Conservation (phyloP, 2,888 invertebrate species). For the Plebejus argus region DNA sequence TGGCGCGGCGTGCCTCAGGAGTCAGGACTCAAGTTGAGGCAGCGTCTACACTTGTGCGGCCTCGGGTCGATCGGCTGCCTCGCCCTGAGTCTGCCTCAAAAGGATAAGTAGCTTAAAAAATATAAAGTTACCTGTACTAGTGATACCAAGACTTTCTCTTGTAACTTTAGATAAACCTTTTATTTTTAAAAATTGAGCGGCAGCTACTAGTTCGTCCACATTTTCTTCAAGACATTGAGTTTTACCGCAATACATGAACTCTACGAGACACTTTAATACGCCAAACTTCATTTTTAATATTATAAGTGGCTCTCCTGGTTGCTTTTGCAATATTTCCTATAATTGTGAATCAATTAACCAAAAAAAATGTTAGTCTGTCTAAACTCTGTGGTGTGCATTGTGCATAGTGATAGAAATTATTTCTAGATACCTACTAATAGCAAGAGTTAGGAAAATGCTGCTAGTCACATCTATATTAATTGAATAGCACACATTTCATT, state of each 20-base stretch:
- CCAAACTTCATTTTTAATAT: slow-evolving; percentile 86
- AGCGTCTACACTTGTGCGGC: too few relatives aligned
- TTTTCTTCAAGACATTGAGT: slow-evolving; percentile 85
- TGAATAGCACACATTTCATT: too few relatives aligned
- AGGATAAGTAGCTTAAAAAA: too few relatives aligned
- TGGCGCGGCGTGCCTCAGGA: too few relatives aligned
- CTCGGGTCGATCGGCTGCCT: too few relatives aligned
- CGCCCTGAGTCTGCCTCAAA: too few relatives aligned
- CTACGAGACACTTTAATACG: slow-evolving; percentile 85
- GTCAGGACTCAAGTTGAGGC: too few relatives aligned
- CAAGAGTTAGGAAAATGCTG: too few relatives aligned
- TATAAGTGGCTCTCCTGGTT: slow-evolving; percentile 79
- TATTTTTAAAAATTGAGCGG: slow-evolving; percentile 86
- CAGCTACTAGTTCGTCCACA: slow-evolving; percentile 84
- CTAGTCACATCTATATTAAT: too few relatives aligned
- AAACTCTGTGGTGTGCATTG: background rate
- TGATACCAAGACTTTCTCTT: slow-evolving; percentile 74
- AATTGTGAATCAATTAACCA: slow-evolving; percentile 32
- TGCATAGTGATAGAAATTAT: too few relatives aligned
- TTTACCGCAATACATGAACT: slow-evolving; percentile 90
- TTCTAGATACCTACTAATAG: too few relatives aligned
- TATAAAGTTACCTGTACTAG: slow-evolving; percentile 60
- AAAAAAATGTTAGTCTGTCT: background rate
- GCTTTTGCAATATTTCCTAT: slow-evolving; percentile 82
- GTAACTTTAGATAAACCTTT: slow-evolving; percentile 80